Evolutionary conservation across 2,113 vertebrate genomes (phyloP).

Genomic region (Nothoprocta perdicaria): DNA sequence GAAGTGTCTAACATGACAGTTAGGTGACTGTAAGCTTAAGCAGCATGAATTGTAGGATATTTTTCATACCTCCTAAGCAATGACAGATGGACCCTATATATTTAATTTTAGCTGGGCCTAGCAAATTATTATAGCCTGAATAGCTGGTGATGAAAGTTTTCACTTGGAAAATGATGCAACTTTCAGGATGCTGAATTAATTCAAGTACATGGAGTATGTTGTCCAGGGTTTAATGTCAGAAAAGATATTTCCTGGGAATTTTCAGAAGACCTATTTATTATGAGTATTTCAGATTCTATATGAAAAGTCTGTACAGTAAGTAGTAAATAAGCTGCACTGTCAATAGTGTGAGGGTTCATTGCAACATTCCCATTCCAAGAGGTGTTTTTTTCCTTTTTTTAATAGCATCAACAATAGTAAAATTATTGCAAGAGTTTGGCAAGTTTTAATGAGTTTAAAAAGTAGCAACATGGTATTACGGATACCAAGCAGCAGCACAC

Average conservation of each 20-base stretch:
- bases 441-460: background rate
- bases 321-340: background rate
- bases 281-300: constrained; percentile 12
- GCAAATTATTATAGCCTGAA: background rate
- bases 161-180: background rate
- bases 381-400: background rate
- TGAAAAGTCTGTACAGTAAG: background rate
- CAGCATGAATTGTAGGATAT: background rate
- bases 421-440: background rate
- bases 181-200: constrained; percentile 1
- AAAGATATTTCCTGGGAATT: background rate
- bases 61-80: background rate
- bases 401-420: background rate
- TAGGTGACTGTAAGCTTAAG: background rate
- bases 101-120: background rate
- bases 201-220: background rate
- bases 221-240: background rate
- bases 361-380: background rate
- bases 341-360: background rate
- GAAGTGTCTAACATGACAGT: background rate
- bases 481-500: background rate
- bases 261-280: constrained; percentile 31
- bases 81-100: background rate
- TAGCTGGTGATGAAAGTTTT: background rate
- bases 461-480: background rate